Conservation (phyloP, 2,113 vertebrate species). For the Bombycilla garrulus region DNA sequence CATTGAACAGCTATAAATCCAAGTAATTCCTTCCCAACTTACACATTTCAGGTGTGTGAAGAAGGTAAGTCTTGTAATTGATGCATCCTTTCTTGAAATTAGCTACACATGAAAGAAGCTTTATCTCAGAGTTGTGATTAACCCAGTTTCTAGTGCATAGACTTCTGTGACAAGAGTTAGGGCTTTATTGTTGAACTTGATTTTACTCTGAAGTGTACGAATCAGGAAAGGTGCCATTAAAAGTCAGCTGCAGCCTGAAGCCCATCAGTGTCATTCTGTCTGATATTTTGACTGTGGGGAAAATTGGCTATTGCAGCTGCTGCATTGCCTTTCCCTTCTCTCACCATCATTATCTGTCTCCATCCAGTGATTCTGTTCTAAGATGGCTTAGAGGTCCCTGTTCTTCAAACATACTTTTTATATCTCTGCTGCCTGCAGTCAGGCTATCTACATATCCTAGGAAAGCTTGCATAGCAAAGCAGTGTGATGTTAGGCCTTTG, state of each 20-base stretch:
- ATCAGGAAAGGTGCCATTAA: neutral
- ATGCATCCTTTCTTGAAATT: neutral
- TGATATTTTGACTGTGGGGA: neutral
- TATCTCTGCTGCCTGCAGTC: neutral
- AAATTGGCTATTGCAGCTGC: neutral
- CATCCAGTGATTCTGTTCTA: neutral
- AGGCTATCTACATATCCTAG: neutral
- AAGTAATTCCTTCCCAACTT: neutral
- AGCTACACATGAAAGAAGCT: neutral
- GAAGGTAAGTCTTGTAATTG: neutral
- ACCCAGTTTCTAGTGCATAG: neutral
- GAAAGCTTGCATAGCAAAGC: neutral
- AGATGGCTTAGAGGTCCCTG: neutral
- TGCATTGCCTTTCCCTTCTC: neutral
- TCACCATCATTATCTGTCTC: neutral
- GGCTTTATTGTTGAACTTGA: neutral
- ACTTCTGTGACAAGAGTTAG: neutral
- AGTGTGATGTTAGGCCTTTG: neutral
- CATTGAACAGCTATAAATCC: neutral
- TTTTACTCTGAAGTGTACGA: neutral
- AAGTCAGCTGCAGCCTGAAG: neutral
- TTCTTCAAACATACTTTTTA: neutral
- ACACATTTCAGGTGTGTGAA: neutral
- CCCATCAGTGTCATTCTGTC: neutral
- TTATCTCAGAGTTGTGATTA: neutral